A percentile compares a stretch with the other conserved stretches of the same genome.
These are phyloP conservation scores for Atethmia centrago DNA, from an alignment of 2,888 invertebrate species.

Conservation along the genomic window DNA sequence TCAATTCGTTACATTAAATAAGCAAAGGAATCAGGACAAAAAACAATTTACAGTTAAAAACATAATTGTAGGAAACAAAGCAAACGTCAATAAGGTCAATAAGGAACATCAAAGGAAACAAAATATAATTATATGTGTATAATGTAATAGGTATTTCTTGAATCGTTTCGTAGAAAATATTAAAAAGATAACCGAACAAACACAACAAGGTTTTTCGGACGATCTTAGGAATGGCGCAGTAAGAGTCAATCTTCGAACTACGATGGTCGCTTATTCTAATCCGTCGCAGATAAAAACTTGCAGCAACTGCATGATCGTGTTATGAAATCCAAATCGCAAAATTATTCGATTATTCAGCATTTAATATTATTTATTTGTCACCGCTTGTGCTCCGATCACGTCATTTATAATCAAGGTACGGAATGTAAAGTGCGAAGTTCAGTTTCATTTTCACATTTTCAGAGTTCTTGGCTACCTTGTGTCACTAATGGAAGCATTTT, in stretches of 20 bases:
- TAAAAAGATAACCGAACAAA: conserved; percentile 5
- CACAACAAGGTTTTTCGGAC: conserved; percentile 5
- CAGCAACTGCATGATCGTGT: conserved; percentile 1
- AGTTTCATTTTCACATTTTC: conserved; percentile 41
- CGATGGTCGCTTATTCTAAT: conserved; percentile 10
- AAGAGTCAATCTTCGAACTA: background rate
- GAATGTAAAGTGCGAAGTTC: conserved; percentile 42
- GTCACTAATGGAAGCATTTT: conserved; percentile 48
- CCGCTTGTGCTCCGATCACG: conserved; percentile 20
- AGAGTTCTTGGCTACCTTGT: conserved; percentile 34
- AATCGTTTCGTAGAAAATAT: conserved; percentile 20
- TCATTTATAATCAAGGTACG: conserved; percentile 33
- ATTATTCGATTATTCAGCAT: conserved; percentile 38
- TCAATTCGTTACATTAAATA: conserved; percentile 19
- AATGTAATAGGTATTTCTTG: background rate
- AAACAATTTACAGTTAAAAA: conserved; percentile 14
- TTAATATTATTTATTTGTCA: conserved; percentile 19
- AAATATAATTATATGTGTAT: conserved; percentile 4
- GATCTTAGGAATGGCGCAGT: conserved; percentile 15
- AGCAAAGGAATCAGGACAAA: conserved; percentile 9
- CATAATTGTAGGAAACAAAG: conserved; percentile 17
- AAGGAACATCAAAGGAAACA: conserved; percentile 36
- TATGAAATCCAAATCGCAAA: conserved; percentile 22
- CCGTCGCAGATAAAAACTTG: conserved; percentile 13
- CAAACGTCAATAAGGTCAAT: conserved; percentile 16